These are phyloP conservation scores for Potamilus streckersoni DNA, from an alignment of 1,140 invertebrate species.

Conservation along the genomic window DNA sequence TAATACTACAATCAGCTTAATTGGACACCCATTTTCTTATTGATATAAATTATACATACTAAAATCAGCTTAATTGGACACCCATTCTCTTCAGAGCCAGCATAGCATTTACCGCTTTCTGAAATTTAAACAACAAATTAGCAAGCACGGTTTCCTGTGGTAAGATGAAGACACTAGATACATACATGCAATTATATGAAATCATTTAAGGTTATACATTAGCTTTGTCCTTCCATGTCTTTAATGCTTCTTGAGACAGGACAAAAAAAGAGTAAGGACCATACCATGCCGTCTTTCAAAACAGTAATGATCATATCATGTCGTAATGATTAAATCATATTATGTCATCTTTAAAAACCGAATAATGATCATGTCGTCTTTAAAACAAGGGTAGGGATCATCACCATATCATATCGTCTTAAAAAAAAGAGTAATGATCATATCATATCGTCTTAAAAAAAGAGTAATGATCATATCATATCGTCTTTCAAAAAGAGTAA, in stretches of 20 bases:
- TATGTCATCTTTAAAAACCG: too few species aligned
- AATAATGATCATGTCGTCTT: too few species aligned
- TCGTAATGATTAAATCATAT: too few species aligned
- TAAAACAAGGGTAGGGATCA: too few species aligned
- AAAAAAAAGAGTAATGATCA: too few species aligned
- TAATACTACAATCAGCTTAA: neutral
- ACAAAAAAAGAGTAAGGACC: neutral
- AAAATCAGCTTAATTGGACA: constrained; percentile 33
- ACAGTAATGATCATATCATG: too few species aligned
- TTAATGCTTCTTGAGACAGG: neutral
- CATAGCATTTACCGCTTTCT: constrained; percentile 64
- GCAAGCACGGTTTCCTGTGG: neutral
- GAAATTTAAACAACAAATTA: constrained; percentile 15
- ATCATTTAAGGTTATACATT: neutral
- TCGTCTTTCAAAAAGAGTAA: too few species aligned
- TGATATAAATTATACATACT: too few species aligned
- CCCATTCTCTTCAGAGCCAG: constrained; percentile 59
- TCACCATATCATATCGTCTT: too few species aligned
- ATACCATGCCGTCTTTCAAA: neutral
- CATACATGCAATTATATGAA: neutral
- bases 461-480: too few species aligned
- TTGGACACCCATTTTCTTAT: constrained; percentile 39
- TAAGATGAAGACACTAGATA: too few species aligned
- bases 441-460: too few species aligned
- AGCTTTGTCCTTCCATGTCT: neutral